Conservation (phyloP, 2,888 invertebrate species). For the Pelosia muscerda region DNA sequence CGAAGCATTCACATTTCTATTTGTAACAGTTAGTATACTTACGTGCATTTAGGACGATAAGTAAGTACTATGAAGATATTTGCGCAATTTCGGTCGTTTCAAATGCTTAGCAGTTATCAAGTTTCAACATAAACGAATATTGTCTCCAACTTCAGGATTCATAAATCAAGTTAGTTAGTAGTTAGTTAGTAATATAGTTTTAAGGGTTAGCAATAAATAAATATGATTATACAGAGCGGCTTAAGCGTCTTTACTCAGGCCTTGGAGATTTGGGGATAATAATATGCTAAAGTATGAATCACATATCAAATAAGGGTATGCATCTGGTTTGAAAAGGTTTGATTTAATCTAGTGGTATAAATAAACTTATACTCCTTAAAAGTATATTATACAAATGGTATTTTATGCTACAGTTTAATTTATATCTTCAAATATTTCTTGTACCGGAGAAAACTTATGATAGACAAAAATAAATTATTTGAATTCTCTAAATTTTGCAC, state of each 20-base stretch:
- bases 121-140: background rate
- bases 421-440: background rate
- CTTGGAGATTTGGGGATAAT: background rate
- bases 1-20: too few species aligned
- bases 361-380: background rate
- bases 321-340: background rate
- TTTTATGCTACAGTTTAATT: background rate
- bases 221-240: background rate
- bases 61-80: background rate
- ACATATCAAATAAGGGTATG: background rate
- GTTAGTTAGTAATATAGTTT: background rate
- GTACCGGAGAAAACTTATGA: background rate
- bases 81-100: background rate
- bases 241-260: background rate
- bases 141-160: background rate
- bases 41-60: too few species aligned
- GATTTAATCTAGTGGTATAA: constrained; percentile 1
- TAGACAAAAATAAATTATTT: background rate
- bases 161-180: background rate
- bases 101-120: background rate
- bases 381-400: background rate
- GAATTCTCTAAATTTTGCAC: background rate
- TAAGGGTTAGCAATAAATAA: background rate
- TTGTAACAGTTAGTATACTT: too few species aligned
- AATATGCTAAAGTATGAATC: constrained; percentile 1